A percentile compares a stretch with the other conserved stretches of the same genome.
Conservation (phyloP, 2,888 invertebrate genomes). For the Subacronicta megacephala region DNA sequence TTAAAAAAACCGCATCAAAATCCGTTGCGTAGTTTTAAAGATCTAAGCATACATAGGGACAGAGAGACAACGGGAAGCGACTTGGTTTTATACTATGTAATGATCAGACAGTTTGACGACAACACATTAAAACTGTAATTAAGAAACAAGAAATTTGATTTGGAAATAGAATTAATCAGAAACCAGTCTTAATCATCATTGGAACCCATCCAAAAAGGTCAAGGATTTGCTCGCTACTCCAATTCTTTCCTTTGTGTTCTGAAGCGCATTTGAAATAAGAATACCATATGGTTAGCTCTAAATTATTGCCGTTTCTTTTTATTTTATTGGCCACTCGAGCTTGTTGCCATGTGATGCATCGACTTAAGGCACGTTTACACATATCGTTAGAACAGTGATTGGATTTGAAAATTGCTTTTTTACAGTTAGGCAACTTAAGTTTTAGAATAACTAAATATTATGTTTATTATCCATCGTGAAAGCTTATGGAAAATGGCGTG, state of each 20-base stretch:
- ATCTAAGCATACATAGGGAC: too few species aligned
- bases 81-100: too few species aligned
- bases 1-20: too few species aligned
- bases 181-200: constrained; percentile 46
- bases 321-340: constrained; percentile 41
- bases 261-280: constrained; percentile 53
- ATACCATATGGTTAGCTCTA: constrained; percentile 48
- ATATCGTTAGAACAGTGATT: neutral
- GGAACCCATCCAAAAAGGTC: constrained; percentile 58
- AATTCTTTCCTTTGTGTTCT: constrained; percentile 51
- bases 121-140: constrained; percentile 21
- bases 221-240: constrained; percentile 50
- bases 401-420: too few species aligned
- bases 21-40: too few species aligned
- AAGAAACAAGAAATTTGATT: too few species aligned
- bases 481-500: too few species aligned
- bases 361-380: constrained; percentile 21
- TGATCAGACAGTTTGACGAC: too few species aligned
- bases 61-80: too few species aligned
- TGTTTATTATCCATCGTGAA: too few species aligned
- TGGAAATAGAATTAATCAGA: constrained; percentile 18
- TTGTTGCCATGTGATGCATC: constrained; percentile 41
- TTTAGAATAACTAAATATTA: too few species aligned
- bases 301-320: constrained; percentile 46
- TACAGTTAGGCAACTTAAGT: too few species aligned